Percentiles rank a stretch among this genome's conserved stretches.
Conservation (phyloP, 2,113 vertebrate species). For the Vombatus ursinus region DNA sequence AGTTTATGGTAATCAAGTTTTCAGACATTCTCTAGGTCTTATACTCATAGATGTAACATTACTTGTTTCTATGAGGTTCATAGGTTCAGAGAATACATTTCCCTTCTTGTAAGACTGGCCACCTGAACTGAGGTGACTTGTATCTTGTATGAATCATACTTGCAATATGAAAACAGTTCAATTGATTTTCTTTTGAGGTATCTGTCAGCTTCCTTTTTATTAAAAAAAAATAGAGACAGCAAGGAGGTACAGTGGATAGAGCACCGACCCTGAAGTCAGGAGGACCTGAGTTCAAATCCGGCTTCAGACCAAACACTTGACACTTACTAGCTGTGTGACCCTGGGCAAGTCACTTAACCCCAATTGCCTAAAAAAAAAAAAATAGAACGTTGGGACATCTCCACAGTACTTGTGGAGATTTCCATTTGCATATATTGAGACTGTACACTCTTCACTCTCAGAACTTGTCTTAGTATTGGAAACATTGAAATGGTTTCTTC, state of each 20-base stretch:
- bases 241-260: too few species aligned
- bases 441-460: background rate
- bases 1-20: background rate
- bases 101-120: background rate
- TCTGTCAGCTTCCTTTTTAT: background rate
- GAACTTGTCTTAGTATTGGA: conserved; percentile 14
- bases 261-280: too few species aligned
- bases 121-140: background rate
- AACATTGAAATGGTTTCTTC: background rate
- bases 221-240: background rate
- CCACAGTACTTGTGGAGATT: background rate
- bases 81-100: background rate
- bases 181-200: background rate
- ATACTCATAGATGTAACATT: background rate
- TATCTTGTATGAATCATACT: too few species aligned
- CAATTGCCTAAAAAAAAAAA: conserved; percentile 19
- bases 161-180: background rate
- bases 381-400: background rate
- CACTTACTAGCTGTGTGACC: too few species aligned
- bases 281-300: too few species aligned
- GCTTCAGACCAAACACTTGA: too few species aligned
- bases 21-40: background rate
- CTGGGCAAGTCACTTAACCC: too few species aligned
- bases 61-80: background rate
- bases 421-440: background rate